Evolutionary conservation across 2,888 invertebrate species (phyloP), one percentile per base, ranked within the genome.

Genomic region (Ephialtes manifestator): DNA sequence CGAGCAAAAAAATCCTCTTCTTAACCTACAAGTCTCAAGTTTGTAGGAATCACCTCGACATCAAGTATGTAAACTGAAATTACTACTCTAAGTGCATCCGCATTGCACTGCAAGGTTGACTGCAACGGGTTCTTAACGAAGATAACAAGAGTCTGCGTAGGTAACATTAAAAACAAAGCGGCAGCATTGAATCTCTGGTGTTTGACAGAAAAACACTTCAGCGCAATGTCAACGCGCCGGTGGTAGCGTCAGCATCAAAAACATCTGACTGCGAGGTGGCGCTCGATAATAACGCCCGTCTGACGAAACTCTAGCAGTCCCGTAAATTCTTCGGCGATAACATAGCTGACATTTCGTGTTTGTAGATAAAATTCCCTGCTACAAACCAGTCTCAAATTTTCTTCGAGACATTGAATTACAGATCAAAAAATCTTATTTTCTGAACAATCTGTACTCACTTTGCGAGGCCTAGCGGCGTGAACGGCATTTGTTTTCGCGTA

Each of bases 381-480:
- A 18, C 39, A 43, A n/a, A 28, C 31, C 58, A 60, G 51, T 39
- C 0, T 11, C 1, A 15, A 48, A 35, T 35, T 28, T 11, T 35
- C 7, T 55, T 7, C 28, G 43, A 28, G 28, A 72, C 18, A 18
- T 1, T n/a, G n/a, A 15, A 51, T 7, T 18, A 51, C n/a, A 7
- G 7, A 15, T 51, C 3, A 58, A 28, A 58, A 58, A 13, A 13
- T 11, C 20, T 11, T 46, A 51, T 1, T 60, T 58, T 58, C 2
- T 58, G 13, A 3, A 4, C 24, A 5, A 28, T 31, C 83, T 79
- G 71, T 72, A 93, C 94, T 94, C 93, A 95, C 95, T 93, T 94
- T 95, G 91, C 94, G 95, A 70, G 94, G 86, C 90, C 95, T 95
- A 74, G 95, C 93, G 48, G 96, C 96, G 90, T 95, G 93, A 11